These are phyloP conservation scores for Dysdera silvatica DNA, from an alignment of 1,140 invertebrate genomes.

Conservation along the genomic window DNA sequence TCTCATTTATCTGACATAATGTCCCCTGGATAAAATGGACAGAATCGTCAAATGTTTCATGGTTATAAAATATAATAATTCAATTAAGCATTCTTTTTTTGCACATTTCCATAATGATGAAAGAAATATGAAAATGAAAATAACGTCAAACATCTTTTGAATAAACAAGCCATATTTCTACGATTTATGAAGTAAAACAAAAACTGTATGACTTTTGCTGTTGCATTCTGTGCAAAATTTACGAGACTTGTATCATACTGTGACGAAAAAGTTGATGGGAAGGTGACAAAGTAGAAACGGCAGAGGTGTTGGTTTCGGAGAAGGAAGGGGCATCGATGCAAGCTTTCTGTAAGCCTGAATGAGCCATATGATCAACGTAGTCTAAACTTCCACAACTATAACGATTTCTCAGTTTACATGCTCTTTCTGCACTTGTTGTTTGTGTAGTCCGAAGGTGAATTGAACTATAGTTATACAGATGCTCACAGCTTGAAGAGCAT, in stretches of 20 bases:
- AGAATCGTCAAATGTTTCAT: no score
- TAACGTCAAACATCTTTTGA: no score
- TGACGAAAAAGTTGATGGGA: constrained; percentile 17
- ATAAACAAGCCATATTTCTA: no score
- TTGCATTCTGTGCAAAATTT: no score
- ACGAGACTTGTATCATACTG: constrained; percentile 32
- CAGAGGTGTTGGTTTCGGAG: not conserved
- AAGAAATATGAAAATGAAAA: no score
- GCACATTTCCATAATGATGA: no score
- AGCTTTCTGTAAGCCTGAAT: constrained; percentile 1
- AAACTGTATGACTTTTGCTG: no score
- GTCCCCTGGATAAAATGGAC: no score
- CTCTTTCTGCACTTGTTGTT: not conserved
- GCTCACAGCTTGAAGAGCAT: not conserved
- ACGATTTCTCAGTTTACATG: constrained; percentile 20
- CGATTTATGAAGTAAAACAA: no score
- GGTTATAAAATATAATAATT: no score
- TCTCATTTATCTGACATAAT: no score
- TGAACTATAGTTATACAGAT: not conserved
- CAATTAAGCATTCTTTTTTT: no score
- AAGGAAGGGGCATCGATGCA: constrained; percentile 18
- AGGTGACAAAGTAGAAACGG: not conserved
- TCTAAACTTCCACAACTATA: constrained; percentile 32
- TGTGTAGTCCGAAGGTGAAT: constrained; percentile 8
- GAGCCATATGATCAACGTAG: constrained; percentile 8